Evolutionary conservation across 2,113 vertebrate genomes (phyloP).

Genomic region (Oryzias woworae): DNA sequence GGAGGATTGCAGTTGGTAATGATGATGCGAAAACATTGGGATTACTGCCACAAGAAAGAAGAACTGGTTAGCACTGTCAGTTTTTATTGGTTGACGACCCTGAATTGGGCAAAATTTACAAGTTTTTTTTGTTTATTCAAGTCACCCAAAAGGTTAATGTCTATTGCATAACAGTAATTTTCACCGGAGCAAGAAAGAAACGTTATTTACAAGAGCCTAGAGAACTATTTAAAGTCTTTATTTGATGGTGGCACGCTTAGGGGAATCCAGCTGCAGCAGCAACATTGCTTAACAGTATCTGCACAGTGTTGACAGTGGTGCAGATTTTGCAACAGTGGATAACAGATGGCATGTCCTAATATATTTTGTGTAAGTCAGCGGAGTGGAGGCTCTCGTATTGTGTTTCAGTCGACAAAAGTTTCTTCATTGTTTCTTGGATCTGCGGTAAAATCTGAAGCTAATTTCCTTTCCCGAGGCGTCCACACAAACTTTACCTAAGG

Average conservation of each 20-base stretch:
- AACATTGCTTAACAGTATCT: conserved; percentile 50
- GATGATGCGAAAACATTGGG: conserved; percentile 15
- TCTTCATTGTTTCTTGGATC: conserved; percentile 20
- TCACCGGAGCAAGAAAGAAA: conserved; percentile 28
- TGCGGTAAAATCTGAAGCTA: conserved; percentile 15
- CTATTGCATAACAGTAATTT: conserved; percentile 24
- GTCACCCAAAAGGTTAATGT: conserved; percentile 12
- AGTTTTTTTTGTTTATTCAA: conserved; percentile 13
- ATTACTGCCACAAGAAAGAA: conserved; percentile 1
- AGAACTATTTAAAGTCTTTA: conserved; percentile 44
- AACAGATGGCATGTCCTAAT: conserved; percentile 45
- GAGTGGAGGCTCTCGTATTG: conserved; percentile 21
- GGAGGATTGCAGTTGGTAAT: conserved; percentile 13
- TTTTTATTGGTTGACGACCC: background rate
- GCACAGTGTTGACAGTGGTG: conserved; percentile 24
- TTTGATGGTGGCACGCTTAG: conserved; percentile 53
- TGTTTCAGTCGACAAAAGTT: conserved; percentile 7
- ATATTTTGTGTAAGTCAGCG: conserved; percentile 48
- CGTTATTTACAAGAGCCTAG: conserved; percentile 35
- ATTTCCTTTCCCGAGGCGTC: conserved; percentile 20
- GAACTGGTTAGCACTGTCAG: conserved; percentile 6
- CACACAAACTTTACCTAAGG: conserved; percentile 47
- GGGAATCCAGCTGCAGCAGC: conserved; percentile 38
- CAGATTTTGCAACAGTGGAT: conserved; percentile 50
- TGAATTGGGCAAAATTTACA: background rate